These are phyloP conservation scores for Chlorospingus flavigularis DNA, from an alignment of 2,797 vertebrate genomes.

Conservation along the genomic window DNA sequence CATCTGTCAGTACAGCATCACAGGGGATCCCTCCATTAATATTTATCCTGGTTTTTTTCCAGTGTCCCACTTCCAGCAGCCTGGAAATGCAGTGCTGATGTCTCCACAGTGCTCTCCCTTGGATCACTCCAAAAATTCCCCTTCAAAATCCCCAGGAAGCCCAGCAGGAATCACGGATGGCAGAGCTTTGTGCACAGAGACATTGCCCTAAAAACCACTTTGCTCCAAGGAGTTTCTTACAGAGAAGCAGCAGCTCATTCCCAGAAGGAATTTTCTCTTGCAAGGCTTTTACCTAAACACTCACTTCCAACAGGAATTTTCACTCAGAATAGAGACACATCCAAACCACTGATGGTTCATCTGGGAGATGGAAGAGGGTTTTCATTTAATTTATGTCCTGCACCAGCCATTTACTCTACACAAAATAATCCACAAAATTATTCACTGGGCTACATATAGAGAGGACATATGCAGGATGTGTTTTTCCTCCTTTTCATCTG, in stretches of 20 bases:
- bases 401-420: neutral
- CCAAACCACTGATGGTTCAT: neutral
- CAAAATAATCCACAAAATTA: neutral
- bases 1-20: neutral
- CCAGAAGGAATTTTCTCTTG: conserved; percentile 13
- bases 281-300: conserved; percentile 6
- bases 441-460: fast-evolving
- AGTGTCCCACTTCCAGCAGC: neutral
- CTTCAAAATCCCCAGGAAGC: neutral
- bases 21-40: neutral
- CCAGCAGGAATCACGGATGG: neutral
- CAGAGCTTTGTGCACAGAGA: neutral
- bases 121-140: neutral
- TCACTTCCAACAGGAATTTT: neutral
- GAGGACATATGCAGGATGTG: fast-evolving
- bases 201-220: neutral
- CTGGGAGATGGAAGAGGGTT: neutral
- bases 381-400: neutral
- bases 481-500: neutral
- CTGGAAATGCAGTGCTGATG: neutral
- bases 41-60: neutral
- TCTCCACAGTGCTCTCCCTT: neutral
- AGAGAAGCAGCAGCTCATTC: neutral
- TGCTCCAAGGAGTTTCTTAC: neutral
- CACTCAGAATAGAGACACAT: neutral